Base-by-base conservation (phyloP, 2,113 vertebrate species). In the Spermophilus dauricus region DNA sequence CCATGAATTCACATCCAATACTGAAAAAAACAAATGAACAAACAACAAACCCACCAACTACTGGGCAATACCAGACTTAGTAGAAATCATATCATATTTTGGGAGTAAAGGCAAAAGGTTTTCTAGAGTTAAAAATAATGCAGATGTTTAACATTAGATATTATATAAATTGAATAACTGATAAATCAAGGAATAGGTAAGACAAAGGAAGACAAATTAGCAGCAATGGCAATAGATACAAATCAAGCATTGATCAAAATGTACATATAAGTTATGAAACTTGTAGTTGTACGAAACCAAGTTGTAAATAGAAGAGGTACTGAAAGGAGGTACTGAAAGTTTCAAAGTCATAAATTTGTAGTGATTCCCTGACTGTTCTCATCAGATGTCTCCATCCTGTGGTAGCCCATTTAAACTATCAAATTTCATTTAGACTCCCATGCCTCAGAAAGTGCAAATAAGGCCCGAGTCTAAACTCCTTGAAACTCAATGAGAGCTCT, bases 101-200 rank as follows among this genome's bases (percentile, higher is more conserved):
- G 48, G 51, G 16, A 87, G 37, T 88, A 81, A 95, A 96, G 53
- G 76, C 2, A 4, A 16, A 81, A 37, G 4, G 34, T 81, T 72
- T 95, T 76, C 77, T 87, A 95, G 63, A 81, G 65, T 75, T 76
- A 77, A 78, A 91, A 69, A 32, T 75, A 80, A 83, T 18, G 90
- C 80, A 84, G 45, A 73, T 34, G 73, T 69, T 94, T 90, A 89
- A 70, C 8, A 90, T 45, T 32, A 69, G 28, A 28, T 39, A 45
- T 67, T 88, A 58, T 1, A 65, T 53, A 77, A 85, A 39, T 28
- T 91, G 11, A 88, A 81, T 75, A 76, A 84, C 7, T 87, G 32
- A 65, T 61, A 75, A 90, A 81, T 72, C 70, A 84, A 39, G 39
- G 56, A 14, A 69, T 16, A 6, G 11, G 18, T 89, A 20, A 61